These are phyloP conservation scores for Drosophila lini DNA, from an alignment of 1,140 invertebrate genomes.

Conservation along the genomic window DNA sequence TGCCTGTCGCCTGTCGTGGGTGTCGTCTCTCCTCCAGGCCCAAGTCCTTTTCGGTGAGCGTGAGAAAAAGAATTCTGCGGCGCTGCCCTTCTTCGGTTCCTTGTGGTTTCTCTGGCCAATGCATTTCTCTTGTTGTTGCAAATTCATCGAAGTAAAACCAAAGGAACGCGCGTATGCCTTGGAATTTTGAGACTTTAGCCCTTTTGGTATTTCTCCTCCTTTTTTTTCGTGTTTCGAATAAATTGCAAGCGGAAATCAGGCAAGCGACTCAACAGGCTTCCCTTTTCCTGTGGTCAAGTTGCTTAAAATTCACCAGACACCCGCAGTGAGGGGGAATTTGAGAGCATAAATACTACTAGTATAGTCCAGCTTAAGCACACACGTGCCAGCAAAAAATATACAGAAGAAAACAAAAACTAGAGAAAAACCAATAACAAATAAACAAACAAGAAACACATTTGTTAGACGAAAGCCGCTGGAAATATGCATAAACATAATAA, in stretches of 20 bases:
- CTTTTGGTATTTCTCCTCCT: slow-evolving; percentile 17
- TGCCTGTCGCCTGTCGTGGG: slow-evolving; percentile 47
- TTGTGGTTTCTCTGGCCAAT: slow-evolving; percentile 58
- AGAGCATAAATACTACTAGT: slow-evolving; percentile 11
- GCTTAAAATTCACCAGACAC: slow-evolving; percentile 34
- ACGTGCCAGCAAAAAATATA: slow-evolving; percentile 56
- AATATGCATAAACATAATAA: slow-evolving; percentile 80
- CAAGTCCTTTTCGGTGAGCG: slow-evolving; percentile 35
- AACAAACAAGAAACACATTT: slow-evolving; percentile 51
- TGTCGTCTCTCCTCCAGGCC: slow-evolving; percentile 20
- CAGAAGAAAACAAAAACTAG: slow-evolving; percentile 1
- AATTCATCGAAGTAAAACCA: slow-evolving; percentile 51
- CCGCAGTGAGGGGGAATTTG: neutral
- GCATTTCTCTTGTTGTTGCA: slow-evolving; percentile 75
- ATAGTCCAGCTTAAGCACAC: slow-evolving; percentile 48
- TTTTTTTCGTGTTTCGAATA: slow-evolving; percentile 39
- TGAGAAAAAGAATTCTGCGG: slow-evolving; percentile 44
- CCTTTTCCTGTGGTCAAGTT: slow-evolving; percentile 72
- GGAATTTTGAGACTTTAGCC: slow-evolving; percentile 74
- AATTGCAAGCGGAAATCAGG: slow-evolving; percentile 78
- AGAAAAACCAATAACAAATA: slow-evolving; percentile 44
- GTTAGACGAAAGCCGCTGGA: slow-evolving; percentile 52
- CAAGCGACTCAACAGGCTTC: slow-evolving; percentile 77
- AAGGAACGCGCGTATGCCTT: slow-evolving; percentile 50
- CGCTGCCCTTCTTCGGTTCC: slow-evolving; percentile 11